Evolutionary conservation across 1,140 invertebrate genomes (phyloP).

Genomic region (Drosophila ironensis): DNA sequence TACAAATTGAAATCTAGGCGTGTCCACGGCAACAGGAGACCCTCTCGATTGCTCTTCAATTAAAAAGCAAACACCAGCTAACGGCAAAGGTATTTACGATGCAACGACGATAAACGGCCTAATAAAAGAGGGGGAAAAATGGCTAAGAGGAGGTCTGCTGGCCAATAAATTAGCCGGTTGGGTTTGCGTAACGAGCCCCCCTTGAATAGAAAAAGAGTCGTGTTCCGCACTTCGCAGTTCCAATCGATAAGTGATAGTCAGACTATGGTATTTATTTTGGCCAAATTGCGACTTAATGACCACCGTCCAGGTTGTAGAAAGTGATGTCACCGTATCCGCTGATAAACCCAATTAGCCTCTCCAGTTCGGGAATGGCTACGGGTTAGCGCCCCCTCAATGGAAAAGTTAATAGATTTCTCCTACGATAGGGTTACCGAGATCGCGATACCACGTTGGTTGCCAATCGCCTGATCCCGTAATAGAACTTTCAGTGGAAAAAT

Average conservation of each 20-base stretch:
- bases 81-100: constrained; percentile 27
- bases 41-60: background rate
- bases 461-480: no score
- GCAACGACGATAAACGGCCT: constrained; percentile 5
- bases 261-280: constrained; percentile 63
- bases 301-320: constrained; percentile 43
- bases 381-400: constrained; percentile 1
- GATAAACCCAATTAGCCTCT: constrained; percentile 38
- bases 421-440: background rate
- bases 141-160: constrained; percentile 23
- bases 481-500: constrained; percentile 4
- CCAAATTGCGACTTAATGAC: constrained; percentile 66
- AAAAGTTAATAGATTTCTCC: constrained; percentile 28
- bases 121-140: background rate
- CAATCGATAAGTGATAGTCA: constrained; percentile 40
- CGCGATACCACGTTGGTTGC: background rate
- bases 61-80: constrained; percentile 30
- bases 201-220: background rate
- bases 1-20: constrained; percentile 37
- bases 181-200: constrained; percentile 25
- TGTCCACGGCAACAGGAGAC: constrained; percentile 32
- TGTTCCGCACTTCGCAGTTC: background rate
- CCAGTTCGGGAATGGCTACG: background rate
- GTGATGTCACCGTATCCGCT: constrained; percentile 57
- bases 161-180: constrained; percentile 20